phyloP scores from a whole-genome alignment of 2,797 vertebrate genomes.

The Peromyscus melanophrys region DNA sequence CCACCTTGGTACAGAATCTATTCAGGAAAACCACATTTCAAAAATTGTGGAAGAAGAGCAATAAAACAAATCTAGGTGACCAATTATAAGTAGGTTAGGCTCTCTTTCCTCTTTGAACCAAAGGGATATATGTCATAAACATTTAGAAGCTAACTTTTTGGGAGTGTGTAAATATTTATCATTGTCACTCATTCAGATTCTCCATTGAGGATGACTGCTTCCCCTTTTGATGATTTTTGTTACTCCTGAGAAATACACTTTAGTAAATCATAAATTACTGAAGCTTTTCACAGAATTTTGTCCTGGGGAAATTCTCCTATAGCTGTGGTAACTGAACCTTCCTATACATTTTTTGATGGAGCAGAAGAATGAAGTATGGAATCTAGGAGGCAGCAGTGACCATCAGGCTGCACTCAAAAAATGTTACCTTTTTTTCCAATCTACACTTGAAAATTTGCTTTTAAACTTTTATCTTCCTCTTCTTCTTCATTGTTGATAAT shows the following conservation, averaged over 20 bases:
- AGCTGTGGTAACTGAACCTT: not conserved
- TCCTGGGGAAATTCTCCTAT: not conserved
- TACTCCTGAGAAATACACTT: not conserved
- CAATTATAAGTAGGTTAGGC: not conserved
- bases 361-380: not conserved
- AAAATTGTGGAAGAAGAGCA: not conserved
- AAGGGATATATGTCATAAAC: not conserved
- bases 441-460: not conserved
- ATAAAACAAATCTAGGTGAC: not conserved
- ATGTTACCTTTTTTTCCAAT: not conserved
- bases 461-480: not conserved
- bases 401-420: no score
- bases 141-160: not conserved
- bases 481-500: not conserved
- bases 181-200: not conserved
- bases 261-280: not conserved
- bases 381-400: accelerated
- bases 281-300: not conserved
- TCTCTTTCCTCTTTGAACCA: not conserved
- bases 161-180: not conserved
- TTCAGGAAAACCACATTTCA: not conserved
- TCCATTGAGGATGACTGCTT: not conserved
- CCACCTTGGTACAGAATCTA: not conserved
- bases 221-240: not conserved
- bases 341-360: not conserved